Evolutionary conservation across 2,888 invertebrate species (phyloP).

Genomic region (Volucella bombylans): DNA sequence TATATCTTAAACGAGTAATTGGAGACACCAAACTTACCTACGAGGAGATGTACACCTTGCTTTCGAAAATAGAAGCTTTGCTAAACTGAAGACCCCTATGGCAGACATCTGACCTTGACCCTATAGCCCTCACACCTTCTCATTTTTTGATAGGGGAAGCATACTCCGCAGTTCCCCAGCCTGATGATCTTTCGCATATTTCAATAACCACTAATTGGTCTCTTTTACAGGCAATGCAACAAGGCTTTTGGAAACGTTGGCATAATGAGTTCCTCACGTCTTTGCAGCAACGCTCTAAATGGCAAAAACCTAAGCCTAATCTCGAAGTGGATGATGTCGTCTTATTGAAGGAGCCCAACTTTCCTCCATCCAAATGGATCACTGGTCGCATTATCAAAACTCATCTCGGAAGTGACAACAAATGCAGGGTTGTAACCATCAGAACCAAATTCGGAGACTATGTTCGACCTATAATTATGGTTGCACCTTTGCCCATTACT

Average conservation of each 20-base stretch:
- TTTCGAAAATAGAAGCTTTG: constrained; percentile 18
- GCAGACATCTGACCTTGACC: no score
- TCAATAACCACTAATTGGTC: no score
- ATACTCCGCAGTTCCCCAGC: no score
- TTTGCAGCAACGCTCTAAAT: constrained; percentile 19
- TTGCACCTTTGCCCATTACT: constrained; percentile 28
- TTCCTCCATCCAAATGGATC: constrained; percentile 48
- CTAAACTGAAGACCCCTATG: constrained; percentile 30
- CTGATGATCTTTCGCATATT: no score
- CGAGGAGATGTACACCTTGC: constrained; percentile 33
- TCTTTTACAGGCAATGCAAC: no score
- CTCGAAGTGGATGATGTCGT: constrained; percentile 24
- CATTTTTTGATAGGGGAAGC: no score
- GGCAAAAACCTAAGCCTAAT: constrained; percentile 26
- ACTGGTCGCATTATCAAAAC: constrained; percentile 6
- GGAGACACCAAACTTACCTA: constrained; percentile 25
- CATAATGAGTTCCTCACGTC: no score
- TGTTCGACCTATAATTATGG: constrained; percentile 6
- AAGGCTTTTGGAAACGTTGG: no score
- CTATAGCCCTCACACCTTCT: no score
- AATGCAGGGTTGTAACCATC: no score
- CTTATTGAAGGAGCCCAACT: constrained; percentile 34
- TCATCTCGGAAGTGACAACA: no score
- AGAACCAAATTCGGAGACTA: constrained; percentile 25
- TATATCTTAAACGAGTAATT: constrained; percentile 17